phyloP scores from a whole-genome alignment of 1,140 invertebrate species.

The Drosophila murphyi region DNA sequence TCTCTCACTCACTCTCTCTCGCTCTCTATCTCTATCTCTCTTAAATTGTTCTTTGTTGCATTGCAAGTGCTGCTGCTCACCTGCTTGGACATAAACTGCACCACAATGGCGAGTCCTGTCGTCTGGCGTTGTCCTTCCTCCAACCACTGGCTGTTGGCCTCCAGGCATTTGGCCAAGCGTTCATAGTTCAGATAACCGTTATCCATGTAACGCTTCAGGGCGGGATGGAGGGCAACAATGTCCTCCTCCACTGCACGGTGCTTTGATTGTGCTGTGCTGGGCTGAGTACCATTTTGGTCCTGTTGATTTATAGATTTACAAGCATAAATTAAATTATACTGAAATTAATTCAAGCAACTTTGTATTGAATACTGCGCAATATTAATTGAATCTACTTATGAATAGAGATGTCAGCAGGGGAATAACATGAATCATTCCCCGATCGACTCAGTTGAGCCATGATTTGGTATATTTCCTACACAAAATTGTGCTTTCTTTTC shows the following conservation, averaged over 20 bases:
- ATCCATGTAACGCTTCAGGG: constrained; percentile 51
- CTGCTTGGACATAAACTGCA: constrained; percentile 65
- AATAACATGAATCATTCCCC: no score
- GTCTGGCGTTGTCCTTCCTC: constrained; percentile 46
- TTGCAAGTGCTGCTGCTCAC: constrained; percentile 42
- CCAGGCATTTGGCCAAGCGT: constrained; percentile 48
- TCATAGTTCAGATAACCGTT: constrained; percentile 47
- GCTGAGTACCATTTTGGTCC: background rate
- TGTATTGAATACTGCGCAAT: no score
- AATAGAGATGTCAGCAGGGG: no score
- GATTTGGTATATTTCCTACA: no score
- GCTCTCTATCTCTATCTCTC: background rate
- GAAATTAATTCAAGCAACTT: no score
- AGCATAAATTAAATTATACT: no score
- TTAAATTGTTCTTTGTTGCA: background rate
- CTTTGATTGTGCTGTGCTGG: constrained; percentile 1
- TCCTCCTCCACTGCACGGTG: constrained; percentile 16
- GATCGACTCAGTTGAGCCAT: no score
- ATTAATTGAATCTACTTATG: no score
- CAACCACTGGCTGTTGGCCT: constrained; percentile 35
- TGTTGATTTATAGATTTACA: background rate
- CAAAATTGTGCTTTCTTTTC: no score
- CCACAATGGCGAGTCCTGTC: constrained; percentile 61
- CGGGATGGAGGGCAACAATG: constrained; percentile 39
- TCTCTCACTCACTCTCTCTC: background rate